phyloP scores from a whole-genome alignment of 2,888 invertebrate species.

The Gortyna flavago region DNA sequence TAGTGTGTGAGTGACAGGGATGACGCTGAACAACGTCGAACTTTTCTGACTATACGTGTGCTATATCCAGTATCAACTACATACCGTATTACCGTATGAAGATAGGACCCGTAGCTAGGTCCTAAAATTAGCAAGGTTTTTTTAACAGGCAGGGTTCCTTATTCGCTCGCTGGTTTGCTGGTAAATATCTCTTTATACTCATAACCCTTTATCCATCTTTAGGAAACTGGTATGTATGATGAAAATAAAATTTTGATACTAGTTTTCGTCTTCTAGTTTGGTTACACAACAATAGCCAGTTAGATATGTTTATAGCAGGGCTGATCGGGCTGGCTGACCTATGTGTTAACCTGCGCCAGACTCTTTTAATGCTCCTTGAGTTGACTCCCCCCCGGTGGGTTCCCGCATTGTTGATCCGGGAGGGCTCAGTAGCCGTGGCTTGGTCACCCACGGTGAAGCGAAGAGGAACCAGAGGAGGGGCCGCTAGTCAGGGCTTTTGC shows the following conservation, averaged over 20 bases:
- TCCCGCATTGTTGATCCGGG: no score
- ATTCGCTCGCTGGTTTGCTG: no score
- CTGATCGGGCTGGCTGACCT: neutral
- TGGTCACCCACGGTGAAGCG: no score
- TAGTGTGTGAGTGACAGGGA: neutral
- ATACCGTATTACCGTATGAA: no score
- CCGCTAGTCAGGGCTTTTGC: no score
- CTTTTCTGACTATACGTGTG: neutral
- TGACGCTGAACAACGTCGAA: no score
- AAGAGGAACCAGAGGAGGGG: no score
- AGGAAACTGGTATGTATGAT: neutral
- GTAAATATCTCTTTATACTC: neutral
- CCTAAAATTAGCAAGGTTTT: neutral
- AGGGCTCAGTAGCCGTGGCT: no score
- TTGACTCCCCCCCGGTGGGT: no score
- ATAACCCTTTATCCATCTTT: neutral
- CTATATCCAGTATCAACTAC: neutral
- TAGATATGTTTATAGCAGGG: neutral
- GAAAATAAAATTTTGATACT: neutral
- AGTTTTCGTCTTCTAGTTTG: neutral
- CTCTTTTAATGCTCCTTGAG: no score
- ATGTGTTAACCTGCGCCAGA: neutral
- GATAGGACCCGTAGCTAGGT: neutral
- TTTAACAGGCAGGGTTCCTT: no score
- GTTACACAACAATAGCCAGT: neutral